Conservation (phyloP, 2,113 vertebrate genomes). For the Tachuris rubrigastra region DNA sequence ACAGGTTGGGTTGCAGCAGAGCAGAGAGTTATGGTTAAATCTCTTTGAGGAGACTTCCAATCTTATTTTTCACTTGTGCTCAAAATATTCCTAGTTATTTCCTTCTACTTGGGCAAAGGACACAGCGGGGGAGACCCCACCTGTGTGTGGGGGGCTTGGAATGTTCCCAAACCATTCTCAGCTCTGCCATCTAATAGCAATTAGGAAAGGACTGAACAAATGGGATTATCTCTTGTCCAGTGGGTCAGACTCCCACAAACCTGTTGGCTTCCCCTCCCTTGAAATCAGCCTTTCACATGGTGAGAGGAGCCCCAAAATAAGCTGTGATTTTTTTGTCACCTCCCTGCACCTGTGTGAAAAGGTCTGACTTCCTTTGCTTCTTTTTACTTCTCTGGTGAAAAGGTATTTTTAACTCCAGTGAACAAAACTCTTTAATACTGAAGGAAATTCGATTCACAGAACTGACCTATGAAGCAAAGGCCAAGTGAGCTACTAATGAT, state of each 20-base stretch:
- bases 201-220: neutral
- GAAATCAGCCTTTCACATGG: too few relatives aligned
- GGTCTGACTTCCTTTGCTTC: neutral
- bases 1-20: neutral
- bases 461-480: neutral
- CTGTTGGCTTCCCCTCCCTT: too few relatives aligned
- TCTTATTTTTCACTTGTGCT: neutral
- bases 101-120: neutral
- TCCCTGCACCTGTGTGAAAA: neutral
- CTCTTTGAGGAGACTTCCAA: neutral
- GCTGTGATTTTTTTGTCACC: neutral
- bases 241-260: neutral
- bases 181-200: neutral
- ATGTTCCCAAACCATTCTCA: fast-evolving
- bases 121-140: neutral
- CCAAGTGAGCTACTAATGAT: neutral
- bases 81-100: neutral
- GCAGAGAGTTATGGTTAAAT: neutral
- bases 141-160: neutral
- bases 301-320: neutral
- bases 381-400: neutral
- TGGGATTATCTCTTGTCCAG: fast-evolving
- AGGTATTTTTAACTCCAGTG: neutral
- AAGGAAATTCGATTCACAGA: neutral
- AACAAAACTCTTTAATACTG: neutral